Percentiles rank a stretch among this genome's conserved stretches.
Conservation (phyloP, 2,113 vertebrate species). For the Leuciscus idus region DNA sequence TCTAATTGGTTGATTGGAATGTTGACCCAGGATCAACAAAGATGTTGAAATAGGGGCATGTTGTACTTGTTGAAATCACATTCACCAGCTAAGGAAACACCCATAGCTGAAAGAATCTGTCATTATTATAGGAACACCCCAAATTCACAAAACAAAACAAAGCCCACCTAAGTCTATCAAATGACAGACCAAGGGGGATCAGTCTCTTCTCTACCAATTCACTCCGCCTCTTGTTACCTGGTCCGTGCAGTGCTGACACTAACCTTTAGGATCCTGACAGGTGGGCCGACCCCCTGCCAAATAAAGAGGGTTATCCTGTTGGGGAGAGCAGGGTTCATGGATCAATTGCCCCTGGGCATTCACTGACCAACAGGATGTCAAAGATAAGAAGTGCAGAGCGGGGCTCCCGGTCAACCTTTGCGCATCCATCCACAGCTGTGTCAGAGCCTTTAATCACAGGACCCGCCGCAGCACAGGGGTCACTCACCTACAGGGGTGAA, state of each 20-base stretch:
- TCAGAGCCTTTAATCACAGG: conserved; percentile 72
- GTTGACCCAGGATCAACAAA: too few relatives aligned
- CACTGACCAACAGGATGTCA: conserved; percentile 66
- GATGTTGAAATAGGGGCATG: too few relatives aligned
- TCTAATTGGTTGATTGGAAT: too few relatives aligned
- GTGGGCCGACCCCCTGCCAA: conserved; percentile 83
- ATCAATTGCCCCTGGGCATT: conserved; percentile 69
- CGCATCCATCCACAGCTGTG: conserved; percentile 65
- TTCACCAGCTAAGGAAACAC: background rate
- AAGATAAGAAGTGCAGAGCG: conserved; percentile 66
- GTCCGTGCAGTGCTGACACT: conserved; percentile 65
- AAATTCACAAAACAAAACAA: background rate
- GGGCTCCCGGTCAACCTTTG: conserved; percentile 63
- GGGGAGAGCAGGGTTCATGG: conserved; percentile 55
- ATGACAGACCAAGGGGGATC: conserved; percentile 42
- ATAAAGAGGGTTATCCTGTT: conserved; percentile 55
- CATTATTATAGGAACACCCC: background rate
- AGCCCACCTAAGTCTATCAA: background rate
- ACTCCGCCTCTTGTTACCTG: conserved; percentile 58
- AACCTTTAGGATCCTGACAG: conserved; percentile 84
- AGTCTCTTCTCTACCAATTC: conserved; percentile 38
- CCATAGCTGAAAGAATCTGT: background rate
- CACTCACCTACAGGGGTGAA: conserved; percentile 58
- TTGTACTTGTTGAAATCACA: too few relatives aligned
- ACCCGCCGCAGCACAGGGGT: conserved; percentile 69